Evolutionary conservation across 1,140 invertebrate genomes (phyloP).

Genomic region (Drosophila tristis): DNA sequence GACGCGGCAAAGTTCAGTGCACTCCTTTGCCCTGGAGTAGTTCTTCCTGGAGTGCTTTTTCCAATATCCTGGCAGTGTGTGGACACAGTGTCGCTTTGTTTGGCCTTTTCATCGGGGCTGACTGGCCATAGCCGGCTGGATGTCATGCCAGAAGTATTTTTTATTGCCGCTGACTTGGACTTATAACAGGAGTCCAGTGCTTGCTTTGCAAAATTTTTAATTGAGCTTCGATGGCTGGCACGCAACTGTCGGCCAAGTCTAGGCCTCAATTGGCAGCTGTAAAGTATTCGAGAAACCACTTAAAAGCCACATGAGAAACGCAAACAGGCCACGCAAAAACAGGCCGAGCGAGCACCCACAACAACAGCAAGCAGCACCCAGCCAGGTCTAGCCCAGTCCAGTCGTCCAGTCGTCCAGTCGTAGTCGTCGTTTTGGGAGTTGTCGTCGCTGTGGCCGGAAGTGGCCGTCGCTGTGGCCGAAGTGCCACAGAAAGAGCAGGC

Average conservation of each 20-base stretch:
- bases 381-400: neutral
- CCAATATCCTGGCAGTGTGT: slow-evolving; percentile 15
- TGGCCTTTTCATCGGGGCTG: slow-evolving; percentile 20
- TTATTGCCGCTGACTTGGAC: slow-evolving; percentile 14
- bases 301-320: slow-evolving; percentile 27
- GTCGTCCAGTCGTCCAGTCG: slow-evolving; percentile 1
- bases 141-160: slow-evolving; percentile 1
- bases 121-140: too few species aligned
- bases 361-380: slow-evolving; percentile 30
- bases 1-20: slow-evolving; percentile 55
- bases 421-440: slow-evolving; percentile 35
- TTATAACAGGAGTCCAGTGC: slow-evolving; percentile 48
- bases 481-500: slow-evolving; percentile 13
- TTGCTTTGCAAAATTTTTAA: slow-evolving; percentile 52
- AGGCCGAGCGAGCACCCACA: slow-evolving; percentile 18
- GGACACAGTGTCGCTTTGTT: slow-evolving; percentile 43
- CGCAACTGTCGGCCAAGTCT: slow-evolving; percentile 17
- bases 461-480: slow-evolving; percentile 14
- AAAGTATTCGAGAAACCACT: slow-evolving; percentile 67
- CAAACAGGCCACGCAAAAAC: slow-evolving; percentile 15
- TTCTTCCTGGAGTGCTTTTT: neutral
- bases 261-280: slow-evolving; percentile 37
- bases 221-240: slow-evolving; percentile 46
- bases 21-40: slow-evolving; percentile 19
- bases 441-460: slow-evolving; percentile 57